A percentile compares a stretch with the other conserved stretches of the same genome.
These are phyloP conservation scores for Eupelmus urozonus DNA, from an alignment of 2,888 invertebrate genomes.

Conservation along the genomic window DNA sequence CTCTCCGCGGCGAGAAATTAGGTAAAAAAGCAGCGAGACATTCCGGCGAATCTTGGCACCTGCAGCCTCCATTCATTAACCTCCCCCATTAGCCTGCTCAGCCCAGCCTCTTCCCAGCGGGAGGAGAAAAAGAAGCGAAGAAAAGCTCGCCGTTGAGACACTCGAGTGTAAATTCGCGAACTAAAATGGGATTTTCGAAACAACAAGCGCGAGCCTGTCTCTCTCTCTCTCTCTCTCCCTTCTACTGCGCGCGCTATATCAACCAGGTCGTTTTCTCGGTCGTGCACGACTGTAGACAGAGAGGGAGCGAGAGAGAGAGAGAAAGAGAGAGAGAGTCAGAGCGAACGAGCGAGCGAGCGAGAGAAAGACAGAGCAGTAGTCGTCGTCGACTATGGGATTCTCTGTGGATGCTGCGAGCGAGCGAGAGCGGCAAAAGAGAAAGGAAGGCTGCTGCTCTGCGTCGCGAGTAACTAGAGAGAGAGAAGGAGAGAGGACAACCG, in stretches of 20 bases:
- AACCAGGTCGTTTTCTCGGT: conserved; percentile 45
- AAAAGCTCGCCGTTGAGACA: background rate
- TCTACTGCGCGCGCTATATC: conserved; percentile 18
- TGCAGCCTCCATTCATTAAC: conserved; percentile 24
- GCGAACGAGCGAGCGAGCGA: background rate
- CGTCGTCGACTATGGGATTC: conserved; percentile 34
- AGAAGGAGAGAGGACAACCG: conserved; percentile 24
- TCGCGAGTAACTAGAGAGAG: conserved; percentile 8
- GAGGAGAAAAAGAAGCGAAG: background rate
- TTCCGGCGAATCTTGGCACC: background rate
- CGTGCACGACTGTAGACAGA: conserved; percentile 15
- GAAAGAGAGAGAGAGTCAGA: conserved; percentile 35
- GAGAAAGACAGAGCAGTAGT: conserved; percentile 14
- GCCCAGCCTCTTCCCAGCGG: background rate
- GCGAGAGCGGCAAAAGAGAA: conserved; percentile 52
- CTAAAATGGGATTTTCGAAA: conserved; percentile 52
- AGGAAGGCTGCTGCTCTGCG: conserved; percentile 46
- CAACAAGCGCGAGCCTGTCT: conserved; percentile 20
- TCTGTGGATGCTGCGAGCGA: conserved; percentile 27
- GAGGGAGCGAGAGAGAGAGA: conserved; percentile 14
- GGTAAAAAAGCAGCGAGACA: too few species aligned
- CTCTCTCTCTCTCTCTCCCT: conserved; percentile 17
- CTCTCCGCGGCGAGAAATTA: too few species aligned
- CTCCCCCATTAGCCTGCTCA: background rate
- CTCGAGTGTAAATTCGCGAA: conserved; percentile 41